Percentiles rank a stretch among this genome's conserved stretches.
Conservation (phyloP, 2,888 invertebrate genomes). For the Scotopteryx bipunctaria region DNA sequence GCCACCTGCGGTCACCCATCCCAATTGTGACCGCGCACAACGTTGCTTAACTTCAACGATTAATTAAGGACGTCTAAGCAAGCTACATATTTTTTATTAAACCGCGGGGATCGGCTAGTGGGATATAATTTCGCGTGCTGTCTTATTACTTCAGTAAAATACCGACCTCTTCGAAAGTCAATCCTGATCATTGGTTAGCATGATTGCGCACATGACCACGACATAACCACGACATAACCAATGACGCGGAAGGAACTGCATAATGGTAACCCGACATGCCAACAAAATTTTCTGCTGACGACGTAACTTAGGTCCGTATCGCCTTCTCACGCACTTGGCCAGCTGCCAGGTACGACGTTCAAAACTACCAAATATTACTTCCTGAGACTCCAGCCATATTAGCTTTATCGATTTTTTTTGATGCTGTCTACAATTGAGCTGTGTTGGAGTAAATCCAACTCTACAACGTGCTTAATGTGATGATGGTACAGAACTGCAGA, state of each 20-base stretch:
- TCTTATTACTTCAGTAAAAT: too few relatives aligned
- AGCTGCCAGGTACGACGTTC: constrained; percentile 59
- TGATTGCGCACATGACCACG: too few relatives aligned
- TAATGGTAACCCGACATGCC: not conserved
- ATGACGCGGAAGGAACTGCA: not conserved
- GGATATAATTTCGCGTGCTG: too few relatives aligned
- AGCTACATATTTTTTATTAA: too few relatives aligned
- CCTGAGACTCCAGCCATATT: constrained; percentile 43
- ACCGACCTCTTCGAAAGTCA: too few relatives aligned
- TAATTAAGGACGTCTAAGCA: too few relatives aligned
- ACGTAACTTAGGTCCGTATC: constrained; percentile 20
- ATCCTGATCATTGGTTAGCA: too few relatives aligned
- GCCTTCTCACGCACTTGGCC: constrained; percentile 53
- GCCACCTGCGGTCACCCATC: too few relatives aligned
- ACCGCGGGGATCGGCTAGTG: too few relatives aligned
- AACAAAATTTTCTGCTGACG: constrained; percentile 13
- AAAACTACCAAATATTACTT: constrained; percentile 61
- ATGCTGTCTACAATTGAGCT: constrained; percentile 35
- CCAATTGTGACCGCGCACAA: too few relatives aligned
- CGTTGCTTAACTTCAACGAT: too few relatives aligned
- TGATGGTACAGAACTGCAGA: constrained; percentile 2
- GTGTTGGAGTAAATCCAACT: constrained; percentile 41
- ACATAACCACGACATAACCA: too few relatives aligned
- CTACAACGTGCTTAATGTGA: constrained; percentile 26
- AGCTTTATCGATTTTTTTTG: constrained; percentile 35